Percentiles rank a stretch among this genome's conserved stretches.
These are phyloP conservation scores for Notodonta ziczac DNA, from an alignment of 2,888 invertebrate genomes.

Conservation along the genomic window DNA sequence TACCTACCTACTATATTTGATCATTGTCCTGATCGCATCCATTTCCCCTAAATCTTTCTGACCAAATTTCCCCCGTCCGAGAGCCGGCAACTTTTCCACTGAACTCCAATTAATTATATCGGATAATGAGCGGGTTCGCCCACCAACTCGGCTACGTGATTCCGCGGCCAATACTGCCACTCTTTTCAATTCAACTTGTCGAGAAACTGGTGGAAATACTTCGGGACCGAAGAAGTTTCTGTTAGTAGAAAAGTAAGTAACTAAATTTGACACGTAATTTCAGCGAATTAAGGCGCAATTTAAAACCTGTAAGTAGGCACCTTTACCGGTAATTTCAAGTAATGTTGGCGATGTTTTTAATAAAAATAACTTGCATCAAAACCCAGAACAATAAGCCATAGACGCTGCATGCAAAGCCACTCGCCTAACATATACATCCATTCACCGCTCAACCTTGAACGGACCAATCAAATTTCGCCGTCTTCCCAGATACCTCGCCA, in stretches of 20 bases:
- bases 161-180: conserved; percentile 48
- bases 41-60: conserved; percentile 20
- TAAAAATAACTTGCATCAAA: no score
- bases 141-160: conserved; percentile 64
- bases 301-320: no score
- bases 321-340: no score
- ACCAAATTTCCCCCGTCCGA: conserved; percentile 53
- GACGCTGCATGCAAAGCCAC: no score
- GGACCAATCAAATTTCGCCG: no score
- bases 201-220: background rate
- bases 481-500: no score
- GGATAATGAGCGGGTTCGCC: conserved; percentile 72
- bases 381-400: no score
- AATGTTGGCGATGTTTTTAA: no score
- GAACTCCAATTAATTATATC: conserved; percentile 81
- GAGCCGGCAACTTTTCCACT: conserved; percentile 64
- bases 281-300: no score
- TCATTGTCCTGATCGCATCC: conserved; percentile 7
- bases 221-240: background rate
- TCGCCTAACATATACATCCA: no score
- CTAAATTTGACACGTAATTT: background rate
- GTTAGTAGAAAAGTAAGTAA: background rate
- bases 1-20: no score
- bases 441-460: no score
- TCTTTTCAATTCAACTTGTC: conserved; percentile 15